Evolutionary conservation across 2,888 invertebrate genomes (phyloP), one percentile per base, ranked within the genome.

Genomic region (Hypomecis atomaria): DNA sequence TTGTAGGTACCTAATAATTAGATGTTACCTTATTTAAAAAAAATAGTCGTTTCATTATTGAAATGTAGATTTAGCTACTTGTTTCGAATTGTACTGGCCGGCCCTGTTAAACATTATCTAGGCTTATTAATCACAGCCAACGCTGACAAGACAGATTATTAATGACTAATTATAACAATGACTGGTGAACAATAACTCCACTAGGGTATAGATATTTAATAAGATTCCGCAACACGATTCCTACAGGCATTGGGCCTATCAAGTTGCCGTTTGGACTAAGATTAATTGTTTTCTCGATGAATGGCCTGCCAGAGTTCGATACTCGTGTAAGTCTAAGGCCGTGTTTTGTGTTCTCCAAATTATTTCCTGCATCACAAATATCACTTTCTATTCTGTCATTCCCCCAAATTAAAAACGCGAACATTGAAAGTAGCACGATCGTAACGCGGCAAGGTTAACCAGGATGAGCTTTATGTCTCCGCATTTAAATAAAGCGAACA

Each of bases 131-230:
- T 87, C 83, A 86, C 83, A 79, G 72, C 80, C 78, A 79, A 79
- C 78, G 74, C 81, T 79, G 84, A 82, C 85, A 82, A 81, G 80
- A 82, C 84, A 79, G 81, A 85, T 87, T 85, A 89, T 90, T 86
- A 89, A 90, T 89, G 85, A 87, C 81, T 85, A 85, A 87, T 88
- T 87, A 85, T 81, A 85, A 84, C 85, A 86, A 86, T 84, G 85
- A 85, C 83, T 83, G 80, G 77, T 83, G 83, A 88, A 89, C 90
- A 90, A 89, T 88, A 84, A 82, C 81, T 79, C 73, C 73, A 75
- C 71, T 75, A 75, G 78, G 78, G 81, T 83, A 81, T 82, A 83
- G 82, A 84, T 84, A 86, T 85, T 87, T 83, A 86, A 88, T 86
- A 88, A 86, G 85, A 90, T 88, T 86, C 86, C 83, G 85, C 83